A percentile compares a stretch with the other conserved stretches of the same genome.
phyloP scores from a whole-genome alignment of 2,113 vertebrate species.

The Ardeotis arabs region DNA sequence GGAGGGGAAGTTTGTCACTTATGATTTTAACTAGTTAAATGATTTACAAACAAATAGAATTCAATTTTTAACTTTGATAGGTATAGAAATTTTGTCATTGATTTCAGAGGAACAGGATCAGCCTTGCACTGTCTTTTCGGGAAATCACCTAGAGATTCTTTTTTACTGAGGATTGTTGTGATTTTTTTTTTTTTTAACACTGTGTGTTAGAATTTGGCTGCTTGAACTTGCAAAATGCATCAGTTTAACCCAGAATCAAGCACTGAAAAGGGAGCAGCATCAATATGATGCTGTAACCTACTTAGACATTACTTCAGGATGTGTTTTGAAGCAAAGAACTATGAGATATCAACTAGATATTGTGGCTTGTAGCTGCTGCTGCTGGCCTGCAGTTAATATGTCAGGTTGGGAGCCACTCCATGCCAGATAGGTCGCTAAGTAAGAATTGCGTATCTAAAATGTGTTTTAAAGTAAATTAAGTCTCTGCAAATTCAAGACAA shows the following conservation, averaged over 20 bases:
- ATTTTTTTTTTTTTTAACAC: not conserved
- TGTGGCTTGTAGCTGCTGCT: not conserved
- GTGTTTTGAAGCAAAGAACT: not conserved
- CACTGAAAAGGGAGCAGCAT: not conserved
- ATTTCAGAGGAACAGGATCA: not conserved
- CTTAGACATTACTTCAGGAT: not conserved
- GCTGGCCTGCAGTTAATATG: not conserved
- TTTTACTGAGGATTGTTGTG: not conserved
- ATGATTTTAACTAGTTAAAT: not conserved
- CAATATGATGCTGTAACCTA: not conserved
- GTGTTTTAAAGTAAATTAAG: not conserved
- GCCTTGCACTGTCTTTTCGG: not conserved
- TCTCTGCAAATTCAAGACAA: not conserved
- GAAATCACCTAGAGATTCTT: not conserved
- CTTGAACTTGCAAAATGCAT: constrained; percentile 8
- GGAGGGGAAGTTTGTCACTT: not conserved
- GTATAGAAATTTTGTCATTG: not conserved
- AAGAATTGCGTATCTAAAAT: not conserved
- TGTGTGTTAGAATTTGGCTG: not conserved
- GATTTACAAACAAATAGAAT: not conserved
- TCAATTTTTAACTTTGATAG: not conserved
- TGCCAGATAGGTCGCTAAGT: not conserved
- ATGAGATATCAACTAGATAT: not conserved
- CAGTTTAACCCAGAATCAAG: constrained; percentile 8
- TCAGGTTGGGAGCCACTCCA: not conserved